These are phyloP conservation scores for Pygocentrus nattereri DNA, from an alignment of 2,797 vertebrate genomes.

Conservation along the genomic window DNA sequence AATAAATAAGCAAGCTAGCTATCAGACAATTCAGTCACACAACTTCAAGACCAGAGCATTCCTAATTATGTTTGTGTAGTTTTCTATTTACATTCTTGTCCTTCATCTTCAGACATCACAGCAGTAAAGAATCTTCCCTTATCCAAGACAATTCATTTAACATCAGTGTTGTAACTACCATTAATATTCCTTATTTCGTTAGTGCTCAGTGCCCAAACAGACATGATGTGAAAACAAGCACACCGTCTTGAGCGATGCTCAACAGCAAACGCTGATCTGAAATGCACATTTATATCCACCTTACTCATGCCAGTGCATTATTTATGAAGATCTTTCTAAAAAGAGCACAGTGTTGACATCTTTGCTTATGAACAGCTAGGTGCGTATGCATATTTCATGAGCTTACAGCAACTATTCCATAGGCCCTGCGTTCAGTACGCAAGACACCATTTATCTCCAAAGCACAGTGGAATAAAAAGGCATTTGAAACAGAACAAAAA, in stretches of 20 bases:
- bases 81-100: too few relatives aligned
- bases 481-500: not conserved
- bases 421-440: slow-evolving; percentile 9
- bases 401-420: slow-evolving; percentile 33
- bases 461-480: not conserved
- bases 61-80: too few relatives aligned
- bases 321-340: slow-evolving; percentile 65
- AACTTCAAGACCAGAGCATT: too few relatives aligned
- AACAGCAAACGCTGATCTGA: slow-evolving; percentile 14
- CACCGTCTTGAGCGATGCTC: not conserved
- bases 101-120: not conserved
- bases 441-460: not conserved
- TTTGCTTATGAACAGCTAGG: slow-evolving; percentile 46
- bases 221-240: not conserved
- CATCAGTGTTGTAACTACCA: too few relatives aligned
- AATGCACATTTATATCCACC: slow-evolving; percentile 54
- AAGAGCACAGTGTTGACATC: slow-evolving; percentile 60
- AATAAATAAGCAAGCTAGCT: too few relatives aligned
- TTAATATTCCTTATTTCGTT: too few relatives aligned
- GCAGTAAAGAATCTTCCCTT: not conserved
- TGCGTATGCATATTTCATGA: slow-evolving; percentile 49
- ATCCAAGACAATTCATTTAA: not conserved
- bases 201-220: not conserved
- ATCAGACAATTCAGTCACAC: too few relatives aligned
- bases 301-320: slow-evolving; percentile 67